A percentile compares a stretch with the other conserved stretches of the same genome.
Conservation (phyloP, 2,113 vertebrate genomes). For the Corydoras sp. region DNA sequence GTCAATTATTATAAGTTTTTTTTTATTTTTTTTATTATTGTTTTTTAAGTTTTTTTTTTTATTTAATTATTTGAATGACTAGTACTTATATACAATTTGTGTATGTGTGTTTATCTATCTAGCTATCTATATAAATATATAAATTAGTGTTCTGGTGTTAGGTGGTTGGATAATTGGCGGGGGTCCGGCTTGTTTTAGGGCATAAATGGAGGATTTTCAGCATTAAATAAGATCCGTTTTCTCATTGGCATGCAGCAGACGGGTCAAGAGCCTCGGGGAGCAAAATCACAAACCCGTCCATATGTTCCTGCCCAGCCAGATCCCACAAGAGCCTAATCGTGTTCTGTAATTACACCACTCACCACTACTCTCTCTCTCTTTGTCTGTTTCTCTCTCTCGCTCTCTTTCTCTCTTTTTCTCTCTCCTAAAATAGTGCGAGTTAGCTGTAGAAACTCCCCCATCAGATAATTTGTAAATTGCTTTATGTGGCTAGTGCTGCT, state of each 20-base stretch:
- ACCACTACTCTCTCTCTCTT: conserved; percentile 34
- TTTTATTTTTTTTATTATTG: no score
- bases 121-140: no score
- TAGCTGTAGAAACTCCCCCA: conserved; percentile 63
- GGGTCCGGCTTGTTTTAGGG: conserved; percentile 99
- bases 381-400: conserved; percentile 40
- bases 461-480: conserved; percentile 99
- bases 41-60: no score
- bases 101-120: no score
- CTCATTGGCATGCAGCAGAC: conserved; percentile 99
- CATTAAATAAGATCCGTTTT: conserved; percentile 82
- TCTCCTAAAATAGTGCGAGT: neutral
- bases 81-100: no score
- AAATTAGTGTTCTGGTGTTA: conserved; percentile 65
- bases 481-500: conserved; percentile 97
- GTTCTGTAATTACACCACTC: conserved; percentile 98
- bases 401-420: neutral
- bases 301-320: conserved; percentile 98
- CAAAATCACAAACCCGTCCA: conserved; percentile 96
- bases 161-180: conserved; percentile 96
- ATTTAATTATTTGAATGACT: no score
- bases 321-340: conserved; percentile 99
- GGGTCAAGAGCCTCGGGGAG: conserved; percentile 98
- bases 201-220: conserved; percentile 98
- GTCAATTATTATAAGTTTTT: no score